Base-by-base conservation (phyloP, 2,888 invertebrate genomes). In the Ganaspis brasiliensis region DNA sequence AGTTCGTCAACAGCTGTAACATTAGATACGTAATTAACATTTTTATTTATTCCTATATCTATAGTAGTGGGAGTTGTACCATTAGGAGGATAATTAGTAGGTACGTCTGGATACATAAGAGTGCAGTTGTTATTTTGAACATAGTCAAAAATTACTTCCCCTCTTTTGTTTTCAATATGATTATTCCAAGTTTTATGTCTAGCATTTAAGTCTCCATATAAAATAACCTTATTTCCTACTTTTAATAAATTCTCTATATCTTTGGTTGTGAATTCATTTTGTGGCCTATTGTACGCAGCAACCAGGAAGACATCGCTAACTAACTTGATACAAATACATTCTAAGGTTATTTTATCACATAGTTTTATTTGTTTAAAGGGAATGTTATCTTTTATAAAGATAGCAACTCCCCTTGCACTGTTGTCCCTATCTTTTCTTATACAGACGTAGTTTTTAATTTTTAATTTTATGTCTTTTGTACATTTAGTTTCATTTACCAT, bases 1-100 rank as follows among this genome's bases (percentile, higher is more conserved):
- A 87, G 74, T 76, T 84, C 82, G n/a, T 81, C 35, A 8, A 73
- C 19, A 1, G 80, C 59, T 35, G 72, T 19, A 0, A 79, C 19
- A 0, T 83, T 59, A 24, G 80, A 73, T 0, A 82, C 75, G 26
- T 79, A 75, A 0, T 10, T 70, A 0, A 84, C 45, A 49, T 84
- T 85, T 80, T 87, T 87, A 16, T 79, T 84, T 12, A 86, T 37
- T 26, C 78, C 81, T 74, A 86, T 79, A 55, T 86, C 83, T 76
- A 86, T 83, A 37, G 82, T 84, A 63, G 82, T 79, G 9, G 86
- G 84, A 8, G 81, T 84, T 2, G 45, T 80, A 26, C 76, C 78
- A 26, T 83, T 86, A 1, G 61, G 8, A 6, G 85, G 84, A 40
- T 76, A 83, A 24, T 83, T 77, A 10, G 84, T 87, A 1, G 82